Base-by-base conservation (phyloP, 2,797 vertebrate genomes). In the Hipposideros larvatus region DNA sequence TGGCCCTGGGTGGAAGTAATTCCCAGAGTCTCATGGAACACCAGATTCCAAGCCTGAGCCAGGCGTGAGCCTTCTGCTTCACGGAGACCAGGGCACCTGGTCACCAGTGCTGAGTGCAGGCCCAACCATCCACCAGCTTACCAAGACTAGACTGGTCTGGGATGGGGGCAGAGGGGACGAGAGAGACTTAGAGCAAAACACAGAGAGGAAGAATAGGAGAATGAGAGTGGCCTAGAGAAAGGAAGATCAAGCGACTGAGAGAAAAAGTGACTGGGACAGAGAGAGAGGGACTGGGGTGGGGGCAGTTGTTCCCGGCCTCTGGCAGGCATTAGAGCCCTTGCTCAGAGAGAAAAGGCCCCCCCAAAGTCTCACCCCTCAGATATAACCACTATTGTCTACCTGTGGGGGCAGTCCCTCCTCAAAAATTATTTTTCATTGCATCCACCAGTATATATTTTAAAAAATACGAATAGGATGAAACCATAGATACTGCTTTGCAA, bases 101-200 rank as follows among this genome's bases (percentile, higher is more conserved):
- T 34, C 31, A 48, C 9, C 48, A 41, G 34, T 51, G 19, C 48
- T 46, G n/a, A 74, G 28, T 22, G 16, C 7, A 66, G 28, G 41
- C 11, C 19, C 22, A 0, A 0, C 22, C 48, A 31, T 18, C 65
- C 37, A 19, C 0, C 4, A 66, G 57, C 57, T n/a, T 34, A 22
- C 41, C 65, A 11, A 37, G 37, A 2, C 65, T 19, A 26, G 57
- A 26, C 57, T 9, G 21, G 31, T 3, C 0, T 57, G 18, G 2
- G n/a, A 34, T 34, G 34, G 34, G 34, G 34, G 3, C 16, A 31
- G 59, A 66, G 7, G 4, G 43, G 43, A 43, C 8, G 43, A 57
- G 55, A 73, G 5, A 22, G 28, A 46, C 26, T 21, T 41, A 43
- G 8, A 41, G 90, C 26, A 19, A 43, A 34, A 26, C 14, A 26